These are phyloP conservation scores for Vicugna pacos DNA, from an alignment of 2,113 vertebrate species.

Conservation along the genomic window DNA sequence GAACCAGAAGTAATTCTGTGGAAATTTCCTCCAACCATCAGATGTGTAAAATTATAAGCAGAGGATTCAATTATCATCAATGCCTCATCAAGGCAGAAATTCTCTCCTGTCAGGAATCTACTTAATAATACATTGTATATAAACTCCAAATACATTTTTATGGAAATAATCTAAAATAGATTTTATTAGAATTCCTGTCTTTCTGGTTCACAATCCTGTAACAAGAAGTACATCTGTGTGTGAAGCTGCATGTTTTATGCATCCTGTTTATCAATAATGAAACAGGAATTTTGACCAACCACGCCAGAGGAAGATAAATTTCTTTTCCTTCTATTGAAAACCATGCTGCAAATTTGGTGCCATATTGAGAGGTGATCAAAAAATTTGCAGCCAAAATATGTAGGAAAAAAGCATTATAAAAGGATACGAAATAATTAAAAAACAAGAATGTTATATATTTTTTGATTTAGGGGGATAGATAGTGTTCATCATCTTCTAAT, in stretches of 20 bases:
- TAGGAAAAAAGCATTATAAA: conserved; percentile 9
- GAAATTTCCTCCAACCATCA: neutral
- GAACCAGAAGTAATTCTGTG: neutral
- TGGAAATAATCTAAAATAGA: conserved; percentile 22
- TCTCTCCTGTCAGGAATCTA: neutral
- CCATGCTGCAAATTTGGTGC: neutral
- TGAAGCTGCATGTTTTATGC: neutral
- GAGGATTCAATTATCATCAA: neutral
- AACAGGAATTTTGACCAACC: conserved; percentile 21
- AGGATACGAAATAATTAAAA: neutral
- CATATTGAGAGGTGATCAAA: neutral
- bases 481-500: neutral
- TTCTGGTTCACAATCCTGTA: neutral
- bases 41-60: neutral
- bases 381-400: neutral
- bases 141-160: conserved; percentile 44
- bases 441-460: neutral
- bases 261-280: neutral
- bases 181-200: neutral
- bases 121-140: neutral
- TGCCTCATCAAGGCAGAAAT: conserved; percentile 3
- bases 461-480: neutral
- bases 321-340: conserved; percentile 36
- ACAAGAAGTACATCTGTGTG: neutral
- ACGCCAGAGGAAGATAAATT: neutral